Base-by-base conservation (phyloP, 1,140 invertebrate genomes). In the Brachionus angularis region DNA sequence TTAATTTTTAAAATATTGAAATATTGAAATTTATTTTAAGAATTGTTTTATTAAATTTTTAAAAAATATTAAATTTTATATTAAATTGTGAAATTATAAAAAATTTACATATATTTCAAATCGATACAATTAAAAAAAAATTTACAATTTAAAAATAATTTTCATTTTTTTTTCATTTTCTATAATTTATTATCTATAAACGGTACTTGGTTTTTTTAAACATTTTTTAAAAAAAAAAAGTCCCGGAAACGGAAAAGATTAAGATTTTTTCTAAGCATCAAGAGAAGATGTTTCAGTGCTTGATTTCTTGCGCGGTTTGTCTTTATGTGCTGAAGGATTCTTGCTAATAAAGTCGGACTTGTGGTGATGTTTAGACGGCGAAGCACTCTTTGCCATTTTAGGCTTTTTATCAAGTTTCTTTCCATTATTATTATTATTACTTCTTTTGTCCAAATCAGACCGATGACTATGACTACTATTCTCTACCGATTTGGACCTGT, bases 211-310 rank as follows among this genome's bases (percentile, higher is more conserved):
- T n/a, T n/a, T n/a, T n/a, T n/a, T n/a, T n/a, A n/a, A n/a, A n/a
- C n/a, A 34, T 34, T 34, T 34, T 5, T 5, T 5, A 34, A 5
- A 34, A 34, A 31, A 53, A 53, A 53, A 53, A 33, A 53, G 25
- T n/a, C 12, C 21, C 53, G 53, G 34, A 23, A 36, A 39, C 21
- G 27, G 16, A 58, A 25, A 42, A 3, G 16, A 42, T 7, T n/a
- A n/a, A n/a, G n/a, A n/a, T n/a, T n/a, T n/a, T 10, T 8, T 10
- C 16, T 58, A 58, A 12, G 53, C 53, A 58, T 58, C 53, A 36
- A 58, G 36, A 10, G 53, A 58, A 8, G 53, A 58, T 5, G 53
- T 58, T 23, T 58, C 53, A 8, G 53, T 58, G 8, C 53, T 58
- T 16, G 53, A 58, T 36, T 29, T 25, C 23, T 58, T 58, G 36